Conservation (phyloP, 2,888 invertebrate species). For the Neuroscelio doddi region DNA sequence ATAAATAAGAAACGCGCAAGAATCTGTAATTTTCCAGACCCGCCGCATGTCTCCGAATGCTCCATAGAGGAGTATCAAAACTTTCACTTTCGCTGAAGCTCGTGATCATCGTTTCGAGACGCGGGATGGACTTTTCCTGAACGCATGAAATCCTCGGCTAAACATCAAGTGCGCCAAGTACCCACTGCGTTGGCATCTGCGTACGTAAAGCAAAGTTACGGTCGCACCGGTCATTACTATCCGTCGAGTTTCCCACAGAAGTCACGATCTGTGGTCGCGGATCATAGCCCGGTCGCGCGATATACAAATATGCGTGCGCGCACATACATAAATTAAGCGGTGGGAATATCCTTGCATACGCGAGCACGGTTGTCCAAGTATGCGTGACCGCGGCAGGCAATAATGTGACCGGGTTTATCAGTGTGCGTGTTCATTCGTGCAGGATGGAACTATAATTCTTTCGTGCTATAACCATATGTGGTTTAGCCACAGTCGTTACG, state of each 20-base stretch:
- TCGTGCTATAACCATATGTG: conserved; percentile 65
- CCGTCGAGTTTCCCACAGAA: conserved; percentile 71
- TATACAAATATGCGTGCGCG: conserved; percentile 52
- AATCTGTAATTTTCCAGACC: conserved; percentile 3
- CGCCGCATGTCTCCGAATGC: conserved; percentile 1
- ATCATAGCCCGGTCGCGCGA: conserved; percentile 65
- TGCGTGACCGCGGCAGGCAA: conserved; percentile 46
- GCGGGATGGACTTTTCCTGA: conserved; percentile 36
- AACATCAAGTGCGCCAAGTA: conserved; percentile 23
- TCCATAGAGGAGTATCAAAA: too few relatives aligned
- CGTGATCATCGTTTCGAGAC: conserved; percentile 41
- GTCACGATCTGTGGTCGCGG: conserved; percentile 71
- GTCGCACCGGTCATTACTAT: conserved; percentile 61
- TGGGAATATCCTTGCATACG: conserved; percentile 58
- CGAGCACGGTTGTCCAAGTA: conserved; percentile 34
- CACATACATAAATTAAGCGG: conserved; percentile 62
- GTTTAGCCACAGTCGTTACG: conserved; percentile 65
- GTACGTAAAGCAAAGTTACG: conserved; percentile 38
- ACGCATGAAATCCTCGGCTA: conserved; percentile 18
- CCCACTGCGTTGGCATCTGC: conserved; percentile 26
- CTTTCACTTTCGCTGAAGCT: conserved; percentile 35
- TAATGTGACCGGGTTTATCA: conserved; percentile 37
- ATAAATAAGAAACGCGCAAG: too few relatives aligned
- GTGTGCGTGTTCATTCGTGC: conserved; percentile 33
- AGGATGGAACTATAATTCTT: conserved; percentile 58